These are phyloP conservation scores for Heteronetta atricapilla DNA, from an alignment of 2,113 vertebrate genomes.

Conservation along the genomic window DNA sequence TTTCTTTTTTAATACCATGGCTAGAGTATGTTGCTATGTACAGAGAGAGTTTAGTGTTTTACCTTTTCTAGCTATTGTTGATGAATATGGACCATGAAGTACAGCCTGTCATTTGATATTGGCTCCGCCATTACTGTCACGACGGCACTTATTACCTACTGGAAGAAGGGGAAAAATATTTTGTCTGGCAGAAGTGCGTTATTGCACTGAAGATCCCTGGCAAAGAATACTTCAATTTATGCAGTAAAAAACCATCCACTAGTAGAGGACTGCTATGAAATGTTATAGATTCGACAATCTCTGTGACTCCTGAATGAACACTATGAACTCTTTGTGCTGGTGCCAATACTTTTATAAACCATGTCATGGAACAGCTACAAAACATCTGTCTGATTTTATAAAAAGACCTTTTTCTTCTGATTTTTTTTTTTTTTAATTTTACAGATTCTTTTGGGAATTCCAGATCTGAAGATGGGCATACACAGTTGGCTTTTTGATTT, in stretches of 20 bases:
- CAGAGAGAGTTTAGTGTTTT: background rate
- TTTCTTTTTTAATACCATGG: background rate
- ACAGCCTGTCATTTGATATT: background rate
- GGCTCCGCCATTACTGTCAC: background rate
- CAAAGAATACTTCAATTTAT: background rate
- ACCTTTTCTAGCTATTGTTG: background rate
- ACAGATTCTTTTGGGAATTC: slow-evolving; percentile 25
- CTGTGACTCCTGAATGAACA: slow-evolving; percentile 4
- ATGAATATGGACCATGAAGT: background rate
- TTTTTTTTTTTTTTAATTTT: slow-evolving; percentile 9
- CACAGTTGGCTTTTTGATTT: slow-evolving; percentile 1
- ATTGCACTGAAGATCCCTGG: background rate
- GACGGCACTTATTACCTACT: background rate
- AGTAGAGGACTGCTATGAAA: background rate
- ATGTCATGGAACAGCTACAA: background rate
- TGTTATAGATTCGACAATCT: background rate
- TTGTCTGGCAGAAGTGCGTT: background rate
- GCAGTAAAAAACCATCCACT: background rate
- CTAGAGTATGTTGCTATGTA: background rate
- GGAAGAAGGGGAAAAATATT: background rate
- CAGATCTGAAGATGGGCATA: slow-evolving; percentile 32
- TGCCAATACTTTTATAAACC: slow-evolving; percentile 43
- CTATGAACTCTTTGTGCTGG: slow-evolving; percentile 22
- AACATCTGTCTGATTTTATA: background rate
- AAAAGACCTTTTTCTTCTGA: background rate